Base-by-base conservation (phyloP, 2,888 invertebrate genomes). In the Napeogenes sylphis region DNA sequence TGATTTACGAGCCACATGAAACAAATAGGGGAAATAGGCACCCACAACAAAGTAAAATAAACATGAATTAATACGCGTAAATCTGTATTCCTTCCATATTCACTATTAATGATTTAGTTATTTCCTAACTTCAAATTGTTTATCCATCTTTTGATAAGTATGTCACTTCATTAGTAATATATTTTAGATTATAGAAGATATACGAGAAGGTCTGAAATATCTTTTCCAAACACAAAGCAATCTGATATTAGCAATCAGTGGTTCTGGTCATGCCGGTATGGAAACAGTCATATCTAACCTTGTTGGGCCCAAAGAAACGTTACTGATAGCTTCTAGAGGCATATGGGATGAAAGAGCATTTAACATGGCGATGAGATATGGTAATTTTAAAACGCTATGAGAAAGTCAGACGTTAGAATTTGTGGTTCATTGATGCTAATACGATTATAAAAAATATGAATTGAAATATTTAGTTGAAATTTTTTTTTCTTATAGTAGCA, bases 341-440 rank as follows among this genome's bases (percentile, higher is more conserved):
- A 90, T 96, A 33, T 98, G 98, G 98, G 97, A 97, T 6, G 91
- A 93, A 70, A 91, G 98, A 35, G 97, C 96, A 0, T 91, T 92
- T 2, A 93, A 94, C 61, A 95, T 98, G 82, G 95, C 95, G 0
- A 87, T 83, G 56, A 91, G 97, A 80, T 92, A 94, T 73, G 94
- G 95, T 92, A 61, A 68, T 56, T 38, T 21, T 21, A 21, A 21
- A 1, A 6, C 35, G 6, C 21, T 21, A 21, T 21, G 21, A 21
- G 21, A 21, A 21, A 21, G 21, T 21, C 21, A 21, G 21, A 21
- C 21, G 21, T 21, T 21, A 21, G 21, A 21, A 21, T 21, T 21
- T 21, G 21, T 21, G 21, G 38, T 38, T 38, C n/a, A 47, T 47
- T 47, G 47, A 6, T 30, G 8, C 30, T 51, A 30, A 30, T 8